Evolutionary conservation across 2,888 invertebrate species (phyloP), one percentile per base, ranked within the genome.

Genomic region (Griposia aprilina): DNA sequence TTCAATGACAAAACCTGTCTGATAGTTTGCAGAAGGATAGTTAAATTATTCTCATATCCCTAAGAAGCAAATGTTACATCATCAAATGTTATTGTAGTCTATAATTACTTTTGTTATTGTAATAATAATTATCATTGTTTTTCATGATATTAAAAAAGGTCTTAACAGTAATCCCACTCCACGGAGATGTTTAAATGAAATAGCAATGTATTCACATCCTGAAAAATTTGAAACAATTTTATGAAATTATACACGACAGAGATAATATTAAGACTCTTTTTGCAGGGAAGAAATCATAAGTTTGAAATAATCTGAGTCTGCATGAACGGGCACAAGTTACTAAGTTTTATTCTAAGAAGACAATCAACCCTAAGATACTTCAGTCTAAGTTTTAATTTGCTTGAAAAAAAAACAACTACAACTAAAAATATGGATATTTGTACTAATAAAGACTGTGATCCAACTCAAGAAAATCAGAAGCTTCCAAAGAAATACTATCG

Each of bases 401-500:
- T 68, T 63, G 84, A 85, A 70, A 74, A 85, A 63, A 84, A 81
- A 48, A 4, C 41, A 41, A 74, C 71, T 76, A 62, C 59, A 62
- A 66, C 67, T 7, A 76, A 7, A 41, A 87, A 88, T 66, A 94
- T 95, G 94, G 93, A 94, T 55, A 85, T 72, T 23, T 93, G 92
- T 82, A 90, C 87, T 65, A 87, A 88, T 50, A 94, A 93, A 63
- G 93, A 95, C 69, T 93, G 93, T 82, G 78, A 93, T 65, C 57
- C 80, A 13, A 81, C 81, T 71, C 89, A 92, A 88, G 93, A 93
- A 4, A 91, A 70, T 63, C 74, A 91, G 77, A 82, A 87, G 80
- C 30, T 88, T 52, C 91, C 93, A 6, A 96, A 95, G 86, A 96
- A 96, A 88, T 96, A 96, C 84, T 96, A 96, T 82, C 91, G 96